Conservation (phyloP, 1,140 invertebrate species). For the Drosophila subpulchrella region DNA sequence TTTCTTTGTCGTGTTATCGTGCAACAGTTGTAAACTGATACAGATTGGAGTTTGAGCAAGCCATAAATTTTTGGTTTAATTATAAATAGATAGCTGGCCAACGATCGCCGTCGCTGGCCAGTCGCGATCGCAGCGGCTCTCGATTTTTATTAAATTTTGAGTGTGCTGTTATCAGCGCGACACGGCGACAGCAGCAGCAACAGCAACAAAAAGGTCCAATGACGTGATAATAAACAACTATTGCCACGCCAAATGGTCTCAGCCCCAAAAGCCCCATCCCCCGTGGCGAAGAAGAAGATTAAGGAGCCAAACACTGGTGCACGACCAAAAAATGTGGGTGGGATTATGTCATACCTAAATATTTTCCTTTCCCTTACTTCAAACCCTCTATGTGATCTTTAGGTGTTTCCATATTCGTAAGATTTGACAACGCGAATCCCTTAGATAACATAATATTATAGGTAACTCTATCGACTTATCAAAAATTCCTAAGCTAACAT, state of each 20-base stretch:
- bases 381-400: too few species aligned
- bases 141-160: constrained; percentile 39
- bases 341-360: background rate
- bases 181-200: constrained; percentile 34
- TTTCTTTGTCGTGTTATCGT: constrained; percentile 29
- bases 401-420: too few species aligned
- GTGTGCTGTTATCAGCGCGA: constrained; percentile 50
- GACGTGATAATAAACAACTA: constrained; percentile 70
- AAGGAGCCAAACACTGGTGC: constrained; percentile 7
- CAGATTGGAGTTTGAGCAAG: constrained; percentile 42
- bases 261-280: constrained; percentile 16
- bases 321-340: background rate
- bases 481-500: too few species aligned
- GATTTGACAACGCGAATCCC: background rate
- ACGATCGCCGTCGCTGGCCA: constrained; percentile 25
- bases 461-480: too few species aligned
- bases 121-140: constrained; percentile 4
- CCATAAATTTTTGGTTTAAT: constrained; percentile 50
- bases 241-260: constrained; percentile 57
- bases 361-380: too few species aligned
- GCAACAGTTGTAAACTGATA: constrained; percentile 35
- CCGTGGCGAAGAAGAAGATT: constrained; percentile 11
- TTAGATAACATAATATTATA: background rate
- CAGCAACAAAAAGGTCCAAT: constrained; percentile 33
- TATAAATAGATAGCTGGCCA: constrained; percentile 45